Conservation (phyloP, 2,888 invertebrate species). For the Pammene aurita region DNA sequence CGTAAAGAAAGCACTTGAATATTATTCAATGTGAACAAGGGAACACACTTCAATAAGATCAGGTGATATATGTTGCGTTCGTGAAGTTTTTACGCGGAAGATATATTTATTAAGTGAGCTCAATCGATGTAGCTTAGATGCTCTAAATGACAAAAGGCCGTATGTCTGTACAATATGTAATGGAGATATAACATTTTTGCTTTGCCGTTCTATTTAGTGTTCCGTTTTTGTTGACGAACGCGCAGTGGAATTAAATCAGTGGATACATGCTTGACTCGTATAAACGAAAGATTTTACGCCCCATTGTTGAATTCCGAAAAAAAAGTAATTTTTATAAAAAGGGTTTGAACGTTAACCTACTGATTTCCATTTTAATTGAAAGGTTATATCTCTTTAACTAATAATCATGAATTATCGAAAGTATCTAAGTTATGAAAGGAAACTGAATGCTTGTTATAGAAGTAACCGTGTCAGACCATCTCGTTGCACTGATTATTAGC, state of each 20-base stretch:
- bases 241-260: slow-evolving; percentile 18
- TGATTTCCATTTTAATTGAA: neutral
- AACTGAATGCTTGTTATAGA: too few species aligned
- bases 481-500: too few species aligned
- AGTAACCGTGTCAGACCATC: too few species aligned
- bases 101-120: slow-evolving; percentile 40
- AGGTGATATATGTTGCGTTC: slow-evolving; percentile 26
- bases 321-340: neutral
- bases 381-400: neutral
- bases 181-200: neutral
- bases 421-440: too few species aligned
- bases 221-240: slow-evolving; percentile 20
- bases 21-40: slow-evolving; percentile 38
- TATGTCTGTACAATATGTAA: neutral
- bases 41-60: slow-evolving; percentile 32
- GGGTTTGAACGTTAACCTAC: neutral
- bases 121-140: slow-evolving; percentile 28
- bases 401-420: too few species aligned
- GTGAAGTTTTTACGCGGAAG: slow-evolving; percentile 29
- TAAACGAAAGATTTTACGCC: slow-evolving; percentile 1
- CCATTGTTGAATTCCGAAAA: neutral
- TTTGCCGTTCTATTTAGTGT: slow-evolving; percentile 4
- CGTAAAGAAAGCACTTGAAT: slow-evolving; percentile 39
- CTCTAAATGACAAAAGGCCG: neutral
- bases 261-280: slow-evolving; percentile 9